phyloP scores from a whole-genome alignment of 2,113 vertebrate species.

The Apodemus sylvaticus region DNA sequence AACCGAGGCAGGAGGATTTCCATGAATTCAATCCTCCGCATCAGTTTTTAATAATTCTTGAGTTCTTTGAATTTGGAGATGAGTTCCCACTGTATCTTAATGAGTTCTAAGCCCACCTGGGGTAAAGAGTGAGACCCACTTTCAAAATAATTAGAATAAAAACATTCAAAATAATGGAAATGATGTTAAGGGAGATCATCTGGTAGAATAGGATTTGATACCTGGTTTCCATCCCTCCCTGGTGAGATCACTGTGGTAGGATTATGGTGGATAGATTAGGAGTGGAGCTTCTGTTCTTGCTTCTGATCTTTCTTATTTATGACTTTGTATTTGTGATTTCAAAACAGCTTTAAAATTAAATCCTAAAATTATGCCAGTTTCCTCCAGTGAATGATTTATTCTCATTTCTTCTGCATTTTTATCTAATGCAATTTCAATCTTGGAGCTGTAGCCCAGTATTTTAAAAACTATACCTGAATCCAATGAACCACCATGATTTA shows the following conservation, averaged over 20 bases:
- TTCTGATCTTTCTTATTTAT: not conserved
- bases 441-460: not conserved
- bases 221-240: not conserved
- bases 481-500: not conserved
- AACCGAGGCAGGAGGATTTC: not conserved
- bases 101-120: not conserved
- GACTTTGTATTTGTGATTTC: slow-evolving; percentile 11
- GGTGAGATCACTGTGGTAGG: not conserved
- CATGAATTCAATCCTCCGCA: not conserved
- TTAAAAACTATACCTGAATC: not conserved
- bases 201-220: not conserved
- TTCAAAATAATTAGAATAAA: not conserved
- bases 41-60: too few species aligned
- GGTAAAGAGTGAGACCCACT: not conserved
- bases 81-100: not conserved
- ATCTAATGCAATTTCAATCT: not conserved
- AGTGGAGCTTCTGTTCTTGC: not conserved
- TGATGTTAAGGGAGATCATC: not conserved
- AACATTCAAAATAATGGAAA: not conserved
- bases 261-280: not conserved
- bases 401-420: not conserved
- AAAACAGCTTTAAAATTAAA: slow-evolving; percentile 16
- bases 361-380: not conserved
- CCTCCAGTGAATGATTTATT: not conserved
- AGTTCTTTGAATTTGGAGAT: too few species aligned